A percentile compares a stretch with the other conserved stretches of the same genome.
Conservation (phyloP, 2,797 vertebrate species). For the Coranthus polyacanthus region DNA sequence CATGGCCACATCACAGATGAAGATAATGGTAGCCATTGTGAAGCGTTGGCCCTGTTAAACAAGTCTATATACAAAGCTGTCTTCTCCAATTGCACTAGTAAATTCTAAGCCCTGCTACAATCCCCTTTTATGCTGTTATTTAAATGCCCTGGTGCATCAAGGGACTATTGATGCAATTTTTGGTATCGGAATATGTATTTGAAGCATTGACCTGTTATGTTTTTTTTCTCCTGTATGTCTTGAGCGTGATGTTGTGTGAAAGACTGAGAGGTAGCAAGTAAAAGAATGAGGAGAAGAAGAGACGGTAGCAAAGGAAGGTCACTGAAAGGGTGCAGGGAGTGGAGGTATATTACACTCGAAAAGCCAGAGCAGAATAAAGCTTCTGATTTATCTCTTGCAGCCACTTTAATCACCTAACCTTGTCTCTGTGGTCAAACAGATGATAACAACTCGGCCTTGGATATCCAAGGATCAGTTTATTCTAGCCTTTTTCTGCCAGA, state of each 20-base stretch:
- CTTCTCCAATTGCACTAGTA: conserved; percentile 47
- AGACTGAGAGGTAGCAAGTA: background rate
- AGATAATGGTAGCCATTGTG: conserved; percentile 66
- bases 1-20: conserved; percentile 16
- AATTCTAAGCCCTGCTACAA: conserved; percentile 16
- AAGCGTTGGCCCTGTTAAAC: conserved; percentile 39
- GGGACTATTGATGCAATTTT: background rate
- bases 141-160: background rate
- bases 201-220: background rate
- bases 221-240: background rate
- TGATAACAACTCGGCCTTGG: conserved; percentile 48
- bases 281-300: background rate
- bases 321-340: conserved; percentile 1
- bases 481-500: background rate
- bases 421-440: conserved; percentile 47
- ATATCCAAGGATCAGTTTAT: conserved; percentile 34
- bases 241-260: background rate
- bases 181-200: background rate
- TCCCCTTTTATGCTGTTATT: background rate
- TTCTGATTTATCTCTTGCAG: conserved; percentile 42
- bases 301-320: background rate
- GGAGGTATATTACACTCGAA: conserved; percentile 1
- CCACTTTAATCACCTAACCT: conserved; percentile 45
- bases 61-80: conserved; percentile 58
- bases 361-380: conserved; percentile 12